phyloP scores from a whole-genome alignment of 1,140 invertebrate species.

The Trichonephila clavipes region DNA sequence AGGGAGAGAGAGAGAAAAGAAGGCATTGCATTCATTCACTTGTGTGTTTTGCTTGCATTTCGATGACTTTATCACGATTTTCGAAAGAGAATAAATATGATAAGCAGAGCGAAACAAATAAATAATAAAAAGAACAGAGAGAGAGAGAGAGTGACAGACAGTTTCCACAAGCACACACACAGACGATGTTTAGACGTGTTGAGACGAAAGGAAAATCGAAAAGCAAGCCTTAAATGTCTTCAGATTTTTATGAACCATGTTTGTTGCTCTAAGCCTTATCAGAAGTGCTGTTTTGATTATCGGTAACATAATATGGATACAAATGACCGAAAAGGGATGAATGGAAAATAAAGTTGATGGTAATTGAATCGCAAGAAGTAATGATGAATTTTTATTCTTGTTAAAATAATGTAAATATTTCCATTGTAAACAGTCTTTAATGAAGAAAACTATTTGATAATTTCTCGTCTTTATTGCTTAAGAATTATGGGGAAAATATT shows the following conservation, averaged over 20 bases:
- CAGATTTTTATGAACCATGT: neutral
- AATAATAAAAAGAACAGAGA: neutral
- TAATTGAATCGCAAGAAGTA: too few species aligned
- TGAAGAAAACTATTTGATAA: too few species aligned
- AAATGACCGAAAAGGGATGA: neutral
- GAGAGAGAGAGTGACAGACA: neutral
- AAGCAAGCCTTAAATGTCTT: neutral
- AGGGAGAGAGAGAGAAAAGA: neutral
- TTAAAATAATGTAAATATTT: too few species aligned
- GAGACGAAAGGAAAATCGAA: neutral
- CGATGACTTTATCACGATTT: neutral
- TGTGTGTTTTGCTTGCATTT: neutral
- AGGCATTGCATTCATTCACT: neutral
- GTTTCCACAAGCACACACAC: neutral
- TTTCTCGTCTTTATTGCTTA: too few species aligned
- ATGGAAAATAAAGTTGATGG: too few species aligned
- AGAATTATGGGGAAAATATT: too few species aligned
- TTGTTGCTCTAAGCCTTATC: neutral
- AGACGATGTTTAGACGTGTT: neutral
- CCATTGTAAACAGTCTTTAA: too few species aligned
- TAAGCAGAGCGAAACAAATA: neutral
- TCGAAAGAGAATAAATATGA: neutral
- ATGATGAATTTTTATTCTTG: too few species aligned
- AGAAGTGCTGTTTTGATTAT: constrained; percentile 8
- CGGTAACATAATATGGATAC: neutral